A percentile compares a stretch with the other conserved stretches of the same genome.
Evolutionary conservation across 1,140 invertebrate genomes (phyloP).

Genomic region (Pseudomyrmex cubaensis): DNA sequence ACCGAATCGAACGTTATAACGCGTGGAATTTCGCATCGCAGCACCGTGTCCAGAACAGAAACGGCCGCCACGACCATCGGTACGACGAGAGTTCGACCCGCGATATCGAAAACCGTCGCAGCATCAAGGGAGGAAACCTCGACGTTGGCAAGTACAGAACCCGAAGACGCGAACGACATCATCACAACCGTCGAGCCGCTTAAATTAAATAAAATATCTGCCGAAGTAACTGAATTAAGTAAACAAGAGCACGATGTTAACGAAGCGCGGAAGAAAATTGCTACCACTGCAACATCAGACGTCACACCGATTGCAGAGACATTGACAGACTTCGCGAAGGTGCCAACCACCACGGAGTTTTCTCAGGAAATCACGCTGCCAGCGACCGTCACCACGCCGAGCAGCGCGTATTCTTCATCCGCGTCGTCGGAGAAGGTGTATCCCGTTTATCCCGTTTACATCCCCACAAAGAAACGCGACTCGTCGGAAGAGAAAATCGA

Average conservation of each 20-base stretch:
- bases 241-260: background rate
- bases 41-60: constrained; percentile 28
- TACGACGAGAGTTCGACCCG: constrained; percentile 56
- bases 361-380: constrained; percentile 37
- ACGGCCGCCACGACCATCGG: constrained; percentile 40
- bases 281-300: background rate
- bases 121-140: constrained; percentile 61
- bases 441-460: constrained; percentile 10
- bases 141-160: background rate
- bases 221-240: background rate
- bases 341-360: constrained; percentile 10
- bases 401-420: background rate
- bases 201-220: background rate
- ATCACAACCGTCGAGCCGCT: constrained; percentile 15
- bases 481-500: constrained; percentile 3
- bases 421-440: background rate
- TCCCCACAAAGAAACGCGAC: background rate
- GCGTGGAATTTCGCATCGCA: background rate
- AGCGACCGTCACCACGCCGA: constrained; percentile 2
- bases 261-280: background rate
- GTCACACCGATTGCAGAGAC: background rate
- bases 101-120: constrained; percentile 21
- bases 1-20: constrained; percentile 23
- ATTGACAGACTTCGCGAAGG: background rate
- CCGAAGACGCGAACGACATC: constrained; percentile 12